Conservation (phyloP, 2,797 vertebrate species). For the Girardinus metallicus region DNA sequence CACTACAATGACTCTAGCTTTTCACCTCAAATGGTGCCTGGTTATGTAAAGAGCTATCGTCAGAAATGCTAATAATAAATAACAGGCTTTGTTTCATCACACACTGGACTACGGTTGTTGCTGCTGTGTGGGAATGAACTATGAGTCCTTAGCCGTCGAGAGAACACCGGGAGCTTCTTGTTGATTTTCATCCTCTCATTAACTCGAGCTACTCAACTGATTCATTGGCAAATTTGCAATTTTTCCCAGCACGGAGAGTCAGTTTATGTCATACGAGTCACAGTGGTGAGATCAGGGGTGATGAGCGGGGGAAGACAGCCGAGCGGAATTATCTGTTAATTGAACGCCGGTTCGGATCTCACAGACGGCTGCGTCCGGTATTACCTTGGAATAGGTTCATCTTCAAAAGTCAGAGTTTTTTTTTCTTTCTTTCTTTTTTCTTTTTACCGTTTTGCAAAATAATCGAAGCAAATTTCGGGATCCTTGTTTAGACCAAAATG, state of each 20-base stretch:
- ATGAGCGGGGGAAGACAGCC: constrained; percentile 23
- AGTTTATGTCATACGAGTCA: constrained; percentile 5
- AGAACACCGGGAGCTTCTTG: background rate
- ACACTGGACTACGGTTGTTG: background rate
- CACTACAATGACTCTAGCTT: constrained; percentile 20
- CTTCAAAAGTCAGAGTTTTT: constrained; percentile 5
- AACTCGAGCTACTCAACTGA: background rate
- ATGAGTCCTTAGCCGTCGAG: background rate
- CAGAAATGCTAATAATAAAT: constrained; percentile 35
- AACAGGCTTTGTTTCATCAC: constrained; percentile 6
- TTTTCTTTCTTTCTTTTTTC: too few relatives aligned
- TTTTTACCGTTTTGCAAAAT: background rate
- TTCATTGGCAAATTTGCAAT: background rate
- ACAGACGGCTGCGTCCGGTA: constrained; percentile 62
- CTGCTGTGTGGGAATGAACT: background rate
- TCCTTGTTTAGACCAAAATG: background rate
- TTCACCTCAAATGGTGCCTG: background rate
- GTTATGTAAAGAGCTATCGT: constrained; percentile 38
- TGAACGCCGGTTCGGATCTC: constrained; percentile 76
- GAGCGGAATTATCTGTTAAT: constrained; percentile 68
- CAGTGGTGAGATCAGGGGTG: background rate
- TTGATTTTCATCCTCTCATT: constrained; percentile 7
- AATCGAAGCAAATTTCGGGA: background rate
- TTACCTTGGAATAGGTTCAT: constrained; percentile 30
- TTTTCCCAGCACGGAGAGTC: constrained; percentile 20